Base-by-base conservation (phyloP, 1,140 invertebrate species). In the Apis florea region DNA sequence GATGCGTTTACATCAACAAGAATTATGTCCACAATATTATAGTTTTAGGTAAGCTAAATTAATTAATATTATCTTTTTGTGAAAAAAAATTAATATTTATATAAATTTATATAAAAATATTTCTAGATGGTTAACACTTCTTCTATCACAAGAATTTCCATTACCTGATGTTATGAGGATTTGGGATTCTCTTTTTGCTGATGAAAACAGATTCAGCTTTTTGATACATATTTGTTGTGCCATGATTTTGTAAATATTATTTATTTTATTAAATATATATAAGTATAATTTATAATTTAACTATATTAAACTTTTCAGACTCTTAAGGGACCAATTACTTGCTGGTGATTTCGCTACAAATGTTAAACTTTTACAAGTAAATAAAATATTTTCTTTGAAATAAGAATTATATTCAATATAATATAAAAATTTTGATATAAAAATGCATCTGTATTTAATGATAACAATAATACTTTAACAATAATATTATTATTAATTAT, bases 131-230 rank as follows among this genome's bases (percentile, higher is more conserved):
- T 94, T 99, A 21, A 99, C 98, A 0, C 93, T 99, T n/a, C 93
- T 99, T 40, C 94, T 99, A 3, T 99, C 98, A 31, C 99, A 99
- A 95, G 99, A 99, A 93, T 99, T 99, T 94, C 97, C 97, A 53
- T 94, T 99, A 79, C 99, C 99, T 2, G 98, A 99, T 94, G 98
- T 99, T 0, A 95, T 99, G 88, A 95, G 98, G 86, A 97, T 99
- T 87, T 99, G 98, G 98, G 98, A 99, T 93, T 97, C 98, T 0
- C 92, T 99, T 26, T 98, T 99, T 93, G 96, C 98, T 0, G 98
- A 99, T 94, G 94, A 96, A 79, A 95, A 97, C 67, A 95, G 98
- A 89, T 99, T 99, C 92, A 95, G 96, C 88, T 99, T 99, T 90
- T 95, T 99, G 1, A 97, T 98, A 85, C 95, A 97, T 90, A 96